These are phyloP conservation scores for Ptilorrhoa leucosticta DNA, from an alignment of 2,113 vertebrate species.

Conservation along the genomic window DNA sequence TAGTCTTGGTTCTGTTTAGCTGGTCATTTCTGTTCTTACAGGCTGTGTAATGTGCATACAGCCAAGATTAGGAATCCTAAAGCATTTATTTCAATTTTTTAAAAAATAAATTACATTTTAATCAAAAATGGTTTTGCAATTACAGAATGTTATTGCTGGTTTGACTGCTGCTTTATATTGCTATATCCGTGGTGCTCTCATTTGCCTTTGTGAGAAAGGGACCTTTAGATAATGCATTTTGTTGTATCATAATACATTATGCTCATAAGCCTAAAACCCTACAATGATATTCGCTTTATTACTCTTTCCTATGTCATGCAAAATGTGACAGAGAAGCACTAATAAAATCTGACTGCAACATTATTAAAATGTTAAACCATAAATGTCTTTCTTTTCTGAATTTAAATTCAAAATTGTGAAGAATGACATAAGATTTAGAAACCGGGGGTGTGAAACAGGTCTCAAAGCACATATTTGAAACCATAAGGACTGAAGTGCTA, in stretches of 20 bases:
- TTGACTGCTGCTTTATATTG: neutral
- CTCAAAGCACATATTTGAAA: conserved; percentile 7
- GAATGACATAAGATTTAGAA: conserved; percentile 3
- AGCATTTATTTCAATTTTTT: neutral
- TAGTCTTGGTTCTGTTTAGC: neutral
- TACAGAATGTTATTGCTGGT: neutral
- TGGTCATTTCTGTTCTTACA: neutral
- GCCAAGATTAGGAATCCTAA: neutral
- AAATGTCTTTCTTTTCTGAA: neutral
- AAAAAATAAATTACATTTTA: neutral
- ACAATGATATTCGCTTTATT: neutral
- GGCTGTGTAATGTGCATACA: fast-evolving
- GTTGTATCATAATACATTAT: conserved; percentile 16
- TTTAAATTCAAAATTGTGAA: neutral
- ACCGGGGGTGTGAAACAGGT: neutral
- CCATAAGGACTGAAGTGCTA: neutral
- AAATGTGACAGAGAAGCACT: neutral
- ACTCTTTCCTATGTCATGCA: neutral
- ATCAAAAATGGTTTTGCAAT: neutral
- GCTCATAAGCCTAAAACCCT: neutral
- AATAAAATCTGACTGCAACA: neutral
- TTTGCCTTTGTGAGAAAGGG: neutral
- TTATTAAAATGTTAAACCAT: conserved; percentile 33
- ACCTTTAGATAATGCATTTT: neutral
- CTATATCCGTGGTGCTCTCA: neutral